A percentile compares a stretch with the other conserved stretches of the same genome.
Evolutionary conservation across 2,888 invertebrate species (phyloP).

Genomic region (Bellardia pandia): DNA sequence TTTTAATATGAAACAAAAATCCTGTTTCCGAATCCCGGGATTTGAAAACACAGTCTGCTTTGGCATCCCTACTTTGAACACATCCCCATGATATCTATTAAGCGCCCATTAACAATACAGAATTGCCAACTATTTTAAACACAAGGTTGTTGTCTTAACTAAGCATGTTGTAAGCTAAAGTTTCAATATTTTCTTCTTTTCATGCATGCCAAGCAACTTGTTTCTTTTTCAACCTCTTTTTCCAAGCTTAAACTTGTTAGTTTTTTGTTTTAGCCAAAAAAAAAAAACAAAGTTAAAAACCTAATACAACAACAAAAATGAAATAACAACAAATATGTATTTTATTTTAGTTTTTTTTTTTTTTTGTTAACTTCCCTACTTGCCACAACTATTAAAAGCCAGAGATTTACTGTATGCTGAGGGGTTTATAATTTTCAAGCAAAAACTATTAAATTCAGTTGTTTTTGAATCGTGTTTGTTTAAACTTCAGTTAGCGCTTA

Average conservation of each 20-base stretch:
- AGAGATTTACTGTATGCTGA: constrained; percentile 27
- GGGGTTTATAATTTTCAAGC: constrained; percentile 65
- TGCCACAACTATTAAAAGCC: constrained; percentile 60
- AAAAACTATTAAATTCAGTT: constrained; percentile 62
- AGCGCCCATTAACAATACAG: no score
- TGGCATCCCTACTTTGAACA: no score
- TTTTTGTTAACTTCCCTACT: constrained; percentile 66
- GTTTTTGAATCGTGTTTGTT: constrained; percentile 57
- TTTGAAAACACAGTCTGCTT: no score
- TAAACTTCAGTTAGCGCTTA: constrained; percentile 65
- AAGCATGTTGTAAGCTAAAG: background rate
- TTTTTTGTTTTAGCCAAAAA: constrained; percentile 39
- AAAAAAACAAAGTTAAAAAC: background rate
- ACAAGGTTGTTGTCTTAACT: constrained; percentile 36
- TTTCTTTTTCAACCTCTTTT: constrained; percentile 13
- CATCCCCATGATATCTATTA: no score
- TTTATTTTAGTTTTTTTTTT: background rate
- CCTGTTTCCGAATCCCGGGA: no score
- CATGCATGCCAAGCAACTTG: background rate
- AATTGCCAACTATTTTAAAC: constrained; percentile 30
- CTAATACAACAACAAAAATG: background rate
- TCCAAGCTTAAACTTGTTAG: constrained; percentile 55
- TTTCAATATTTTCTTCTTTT: background rate
- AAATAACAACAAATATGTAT: constrained; percentile 31
- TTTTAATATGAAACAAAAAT: no score